phyloP scores from a whole-genome alignment of 2,888 invertebrate species.

The Drosophila mimetica region DNA sequence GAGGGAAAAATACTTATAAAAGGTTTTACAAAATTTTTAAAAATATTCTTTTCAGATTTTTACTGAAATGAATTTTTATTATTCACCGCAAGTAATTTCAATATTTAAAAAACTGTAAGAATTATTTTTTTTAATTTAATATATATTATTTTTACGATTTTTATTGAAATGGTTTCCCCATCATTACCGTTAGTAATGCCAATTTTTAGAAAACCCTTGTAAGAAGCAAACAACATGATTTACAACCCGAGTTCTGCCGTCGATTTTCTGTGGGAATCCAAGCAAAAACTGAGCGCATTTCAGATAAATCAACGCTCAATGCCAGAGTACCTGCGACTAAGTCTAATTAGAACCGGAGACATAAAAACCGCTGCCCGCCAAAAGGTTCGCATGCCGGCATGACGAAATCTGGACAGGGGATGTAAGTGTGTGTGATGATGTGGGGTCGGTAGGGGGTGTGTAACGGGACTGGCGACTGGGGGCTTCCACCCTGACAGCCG shows the following conservation, averaged over 20 bases:
- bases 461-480: background rate
- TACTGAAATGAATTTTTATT: too few relatives aligned
- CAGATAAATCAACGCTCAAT: slow-evolving; percentile 74
- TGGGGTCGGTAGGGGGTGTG: background rate
- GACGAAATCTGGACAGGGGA: background rate
- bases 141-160: too few relatives aligned
- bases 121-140: too few relatives aligned
- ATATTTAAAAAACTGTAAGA: too few relatives aligned
- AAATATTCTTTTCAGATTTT: too few relatives aligned
- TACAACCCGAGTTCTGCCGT: slow-evolving; percentile 7
- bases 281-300: slow-evolving; percentile 55
- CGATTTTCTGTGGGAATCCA: slow-evolving; percentile 62
- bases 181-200: background rate
- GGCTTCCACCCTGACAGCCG: slow-evolving; percentile 24
- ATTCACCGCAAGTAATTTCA: too few relatives aligned
- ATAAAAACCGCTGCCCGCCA: slow-evolving; percentile 60
- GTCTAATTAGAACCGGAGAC: slow-evolving; percentile 78
- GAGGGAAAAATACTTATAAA: too few relatives aligned
- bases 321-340: slow-evolving; percentile 58
- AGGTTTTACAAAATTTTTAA: too few relatives aligned
- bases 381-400: slow-evolving; percentile 36
- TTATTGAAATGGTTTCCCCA: too few relatives aligned
- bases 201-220: too few relatives aligned
- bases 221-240: slow-evolving; percentile 24
- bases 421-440: background rate